Evolutionary conservation across 1,140 invertebrate species (phyloP), one percentile per base, ranked within the genome.

Genomic region (Argopecten irradians): DNA sequence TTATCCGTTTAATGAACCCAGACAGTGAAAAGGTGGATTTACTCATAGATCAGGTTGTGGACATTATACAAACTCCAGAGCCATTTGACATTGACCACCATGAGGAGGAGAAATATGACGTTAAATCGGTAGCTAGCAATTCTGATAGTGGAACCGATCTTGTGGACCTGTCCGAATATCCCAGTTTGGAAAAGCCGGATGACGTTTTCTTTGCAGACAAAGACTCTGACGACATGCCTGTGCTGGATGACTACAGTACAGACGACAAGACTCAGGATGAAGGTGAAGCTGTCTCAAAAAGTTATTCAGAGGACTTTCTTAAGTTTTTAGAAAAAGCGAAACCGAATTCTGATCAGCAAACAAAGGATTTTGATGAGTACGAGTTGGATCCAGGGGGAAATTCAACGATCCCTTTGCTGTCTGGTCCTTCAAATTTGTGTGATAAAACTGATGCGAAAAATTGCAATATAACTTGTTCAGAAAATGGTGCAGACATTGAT

Each of bases 11-110:
- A 16, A 36, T 87, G 22, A 90, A 88, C 46, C 82, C 86, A 28
- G 89, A 90, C 22, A 90, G 85, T 82, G 89, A 90, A 13, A 86
- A 86, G 82, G 86, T 90, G 7, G 89, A 90, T 34, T 71, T 87
- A 32, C 86, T 82, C 35, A 41, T 90, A 39, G 89, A 90, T 87
- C 86, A 89, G 36, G 86, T 89, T 34, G 86, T 89, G 32, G 43
- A 82, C 33, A 87, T 87, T 46, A n/a, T 89, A 13, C 55, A 87
- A 16, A 87, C 39, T 46, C 46, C 87, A 36, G 55, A 71, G 28
- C 55, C 55, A 28, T 71, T 71, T 71, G 55, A 71, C 55, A 71
- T 71, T n/a, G 22, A n/a, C n/a, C 55, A 71, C 28, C 55, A 7
- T 22, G 55, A 71, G 11, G n/a, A 28, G 8, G 55, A 71, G 55